These are phyloP conservation scores for Glandiceps talaboti DNA, from an alignment of 53 echinoderm and acorn worm genomes.

Conservation along the genomic window DNA sequence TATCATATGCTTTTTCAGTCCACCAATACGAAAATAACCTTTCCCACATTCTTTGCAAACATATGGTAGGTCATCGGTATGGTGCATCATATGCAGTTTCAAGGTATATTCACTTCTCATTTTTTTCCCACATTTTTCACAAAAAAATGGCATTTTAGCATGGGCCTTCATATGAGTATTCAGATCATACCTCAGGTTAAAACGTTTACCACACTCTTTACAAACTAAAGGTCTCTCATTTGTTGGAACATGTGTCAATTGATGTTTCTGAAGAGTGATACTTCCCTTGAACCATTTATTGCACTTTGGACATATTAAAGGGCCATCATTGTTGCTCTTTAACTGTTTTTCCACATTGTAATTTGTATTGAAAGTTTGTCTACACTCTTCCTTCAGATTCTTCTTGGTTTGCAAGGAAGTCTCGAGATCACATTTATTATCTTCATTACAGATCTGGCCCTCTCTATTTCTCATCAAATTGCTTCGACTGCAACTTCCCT, in stretches of 20 bases:
- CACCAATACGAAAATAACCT: slow-evolving; percentile 4
- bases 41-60: slow-evolving; percentile 14
- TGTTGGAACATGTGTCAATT: not conserved
- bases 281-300: not conserved
- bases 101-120: slow-evolving; percentile 3
- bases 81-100: slow-evolving; percentile 4
- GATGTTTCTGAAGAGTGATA: not conserved
- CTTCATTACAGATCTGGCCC: no score
- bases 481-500: no score
- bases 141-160: not conserved
- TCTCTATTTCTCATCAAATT: no score
- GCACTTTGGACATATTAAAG: not conserved
- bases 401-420: no score
- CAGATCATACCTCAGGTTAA: not conserved
- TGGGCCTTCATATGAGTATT: not conserved
- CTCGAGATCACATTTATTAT: no score
- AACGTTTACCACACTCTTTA: slow-evolving; percentile 1
- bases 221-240: not conserved
- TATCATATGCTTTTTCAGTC: not conserved
- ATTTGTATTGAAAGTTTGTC: no score
- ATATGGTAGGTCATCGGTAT: not conserved
- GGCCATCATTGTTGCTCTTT: not conserved
- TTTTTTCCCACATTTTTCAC: slow-evolving; percentile 3
- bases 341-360: no score
- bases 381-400: no score